A percentile compares a stretch with the other conserved stretches of the same genome.
These are phyloP conservation scores for Cardiocondyla obscurior DNA, from an alignment of 1,140 invertebrate species.

Conservation along the genomic window DNA sequence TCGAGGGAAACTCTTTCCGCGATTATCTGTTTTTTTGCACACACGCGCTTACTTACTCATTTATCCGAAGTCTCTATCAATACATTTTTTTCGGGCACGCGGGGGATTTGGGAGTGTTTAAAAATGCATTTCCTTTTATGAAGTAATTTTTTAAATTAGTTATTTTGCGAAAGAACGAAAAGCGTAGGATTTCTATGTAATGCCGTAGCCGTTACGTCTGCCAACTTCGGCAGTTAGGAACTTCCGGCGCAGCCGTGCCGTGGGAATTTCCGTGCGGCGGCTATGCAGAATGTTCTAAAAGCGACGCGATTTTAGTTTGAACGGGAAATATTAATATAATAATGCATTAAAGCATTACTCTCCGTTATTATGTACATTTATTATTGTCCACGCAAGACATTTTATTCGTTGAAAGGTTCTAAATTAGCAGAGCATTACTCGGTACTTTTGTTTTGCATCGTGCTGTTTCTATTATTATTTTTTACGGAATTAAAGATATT, in stretches of 20 bases:
- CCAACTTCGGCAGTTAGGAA: slow-evolving; percentile 32
- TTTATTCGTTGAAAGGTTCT: not conserved
- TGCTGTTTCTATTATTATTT: not conserved
- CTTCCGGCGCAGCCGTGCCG: slow-evolving; percentile 20
- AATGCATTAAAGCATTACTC: not conserved
- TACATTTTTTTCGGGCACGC: not conserved
- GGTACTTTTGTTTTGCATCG: not conserved
- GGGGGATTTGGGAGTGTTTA: not conserved
- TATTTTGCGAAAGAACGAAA: not conserved
- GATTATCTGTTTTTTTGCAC: not conserved
- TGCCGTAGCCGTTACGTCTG: not conserved
- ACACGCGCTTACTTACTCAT: not conserved
- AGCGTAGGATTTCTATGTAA: not conserved
- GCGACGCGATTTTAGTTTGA: slow-evolving; percentile 7
- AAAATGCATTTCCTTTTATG: not conserved
- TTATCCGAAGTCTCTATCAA: not conserved
- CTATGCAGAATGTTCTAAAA: slow-evolving; percentile 13
- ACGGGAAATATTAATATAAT: slow-evolving; percentile 27
- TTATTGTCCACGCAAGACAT: not conserved
- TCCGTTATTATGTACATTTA: not conserved
- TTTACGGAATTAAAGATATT: not conserved
- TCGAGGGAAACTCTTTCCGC: not conserved
- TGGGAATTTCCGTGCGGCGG: slow-evolving; percentile 6
- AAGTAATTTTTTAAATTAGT: not conserved
- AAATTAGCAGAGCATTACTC: not conserved